Evolutionary conservation across 2,797 vertebrate genomes (phyloP), one percentile per base, ranked within the genome.

Genomic region (Acipenser ruthenus): DNA sequence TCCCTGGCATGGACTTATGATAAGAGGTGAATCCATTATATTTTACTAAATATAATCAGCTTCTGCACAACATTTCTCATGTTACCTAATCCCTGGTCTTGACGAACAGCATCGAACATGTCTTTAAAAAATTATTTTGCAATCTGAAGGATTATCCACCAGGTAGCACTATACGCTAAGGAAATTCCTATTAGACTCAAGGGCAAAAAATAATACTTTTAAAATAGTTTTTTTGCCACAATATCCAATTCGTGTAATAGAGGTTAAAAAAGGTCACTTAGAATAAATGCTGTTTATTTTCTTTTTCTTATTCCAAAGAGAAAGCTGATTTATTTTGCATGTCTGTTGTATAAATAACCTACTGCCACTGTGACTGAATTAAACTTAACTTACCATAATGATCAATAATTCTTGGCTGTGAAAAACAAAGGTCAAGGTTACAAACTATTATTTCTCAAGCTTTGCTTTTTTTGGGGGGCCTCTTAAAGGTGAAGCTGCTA

Each of bases 361-460:
- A 79, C 82, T 83, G 82, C 83, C 83, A 74, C 79, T 77, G 83
- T 76, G 82, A 68, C 63, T 67, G 66, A 87, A 85, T 85, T 88
- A 88, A 88, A 87, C 76, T 86, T 84, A 85, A 89, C 89, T 90
- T 88, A 91, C 76, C 87, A 88, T 90, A 87, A 90, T 90, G 87
- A 91, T 86, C 88, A 88, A 89, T 91, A 90, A 89, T 88, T 87
- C 85, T 91, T 87, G 85, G 86, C 88, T 88, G 88, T 88, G 88
- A 90, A 88, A 85, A 62, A 62, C 60, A 62, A 88, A 89, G 88
- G 88, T 90, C 84, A 83, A 74, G 76, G 74, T 74, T 68, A 70
- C 37, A 75, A 71, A 23, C 47, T 77, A 85, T 82, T 90, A 93
- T 92, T 91, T 93, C 90, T 93, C 93, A 89, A 92, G 91, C 89